Evolutionary conservation across 92 coral and sea anemone species (phyloP).

Genomic region (Epizoanthus scotinus): DNA sequence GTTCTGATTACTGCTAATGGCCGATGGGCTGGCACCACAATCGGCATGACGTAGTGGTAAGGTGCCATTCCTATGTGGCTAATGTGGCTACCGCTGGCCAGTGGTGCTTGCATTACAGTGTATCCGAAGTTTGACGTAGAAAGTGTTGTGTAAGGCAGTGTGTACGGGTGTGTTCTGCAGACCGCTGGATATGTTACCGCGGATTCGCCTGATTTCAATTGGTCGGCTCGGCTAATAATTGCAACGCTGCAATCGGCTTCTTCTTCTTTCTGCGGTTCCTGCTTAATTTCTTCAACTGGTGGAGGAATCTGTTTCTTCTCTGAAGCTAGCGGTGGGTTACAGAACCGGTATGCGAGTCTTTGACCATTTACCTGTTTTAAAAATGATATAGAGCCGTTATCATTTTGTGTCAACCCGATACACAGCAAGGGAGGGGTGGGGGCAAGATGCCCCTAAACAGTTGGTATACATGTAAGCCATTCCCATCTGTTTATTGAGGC

Average conservation of each 20-base stretch:
- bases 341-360: slow-evolving; percentile 88
- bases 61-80: slow-evolving; percentile 47
- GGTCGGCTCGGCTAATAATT: not conserved
- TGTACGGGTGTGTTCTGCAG: slow-evolving; percentile 1
- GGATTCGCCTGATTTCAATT: not conserved
- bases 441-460: too few species aligned
- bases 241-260: not conserved
- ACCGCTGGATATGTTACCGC: not conserved
- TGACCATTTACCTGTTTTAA: slow-evolving; percentile 92
- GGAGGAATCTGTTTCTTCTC: not conserved
- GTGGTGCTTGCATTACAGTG: slow-evolving; percentile 40
- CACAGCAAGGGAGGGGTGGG: not conserved
- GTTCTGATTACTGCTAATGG: slow-evolving; percentile 23
- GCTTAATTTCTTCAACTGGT: not conserved
- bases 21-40: slow-evolving; percentile 29
- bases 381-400: not conserved
- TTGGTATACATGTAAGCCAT: too few species aligned
- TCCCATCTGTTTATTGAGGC: too few species aligned
- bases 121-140: slow-evolving; percentile 39
- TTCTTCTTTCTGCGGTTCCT: not conserved
- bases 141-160: slow-evolving; percentile 21
- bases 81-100: slow-evolving; percentile 15
- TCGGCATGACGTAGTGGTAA: slow-evolving; percentile 58
- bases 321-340: slow-evolving; percentile 65
- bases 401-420: not conserved